These are phyloP conservation scores for Alviniconcha strummeri DNA, from an alignment of 2,888 invertebrate genomes.

Conservation along the genomic window DNA sequence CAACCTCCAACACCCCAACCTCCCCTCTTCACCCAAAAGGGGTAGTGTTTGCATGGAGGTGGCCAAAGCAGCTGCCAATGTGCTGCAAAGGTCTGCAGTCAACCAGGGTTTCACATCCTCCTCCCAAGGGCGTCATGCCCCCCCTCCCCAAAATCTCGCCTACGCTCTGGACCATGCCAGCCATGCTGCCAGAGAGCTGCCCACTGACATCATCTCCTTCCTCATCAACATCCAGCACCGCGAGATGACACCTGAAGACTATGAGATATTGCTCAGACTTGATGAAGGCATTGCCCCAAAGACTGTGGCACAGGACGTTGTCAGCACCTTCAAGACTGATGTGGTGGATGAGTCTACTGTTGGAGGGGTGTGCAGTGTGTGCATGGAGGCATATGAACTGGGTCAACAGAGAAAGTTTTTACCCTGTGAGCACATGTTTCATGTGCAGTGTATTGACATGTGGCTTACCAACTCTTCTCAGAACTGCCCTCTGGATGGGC, in stretches of 20 bases:
- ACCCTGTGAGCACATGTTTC: conserved; percentile 70
- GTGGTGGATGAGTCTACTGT: conserved; percentile 49
- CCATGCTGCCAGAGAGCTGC: conserved; percentile 50
- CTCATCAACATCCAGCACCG: conserved; percentile 67
- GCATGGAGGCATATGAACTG: conserved; percentile 64
- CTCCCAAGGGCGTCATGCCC: not conserved
- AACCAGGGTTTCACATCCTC: not conserved
- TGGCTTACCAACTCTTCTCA: conserved; percentile 68
- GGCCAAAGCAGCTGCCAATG: conserved; percentile 26
- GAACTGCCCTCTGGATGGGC: conserved; percentile 70
- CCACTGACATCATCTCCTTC: conserved; percentile 52
- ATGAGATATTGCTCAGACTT: conserved; percentile 66
- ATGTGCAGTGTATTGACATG: conserved; percentile 67
- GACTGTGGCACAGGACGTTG: conserved; percentile 53
- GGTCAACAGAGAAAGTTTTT: conserved; percentile 64
- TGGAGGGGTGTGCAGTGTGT: conserved; percentile 60
- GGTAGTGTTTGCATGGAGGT: conserved; percentile 28
- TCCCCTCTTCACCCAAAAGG: conserved; percentile 40
- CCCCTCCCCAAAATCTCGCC: conserved; percentile 52
- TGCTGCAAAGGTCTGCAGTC: conserved; percentile 29
- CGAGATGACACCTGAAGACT: conserved; percentile 72
- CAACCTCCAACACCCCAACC: conserved; percentile 35
- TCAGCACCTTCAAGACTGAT: conserved; percentile 59
- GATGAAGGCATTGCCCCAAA: conserved; percentile 69
- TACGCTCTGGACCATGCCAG: conserved; percentile 52